phyloP scores from a whole-genome alignment of 2,797 vertebrate genomes.

The Menidia menidia region DNA sequence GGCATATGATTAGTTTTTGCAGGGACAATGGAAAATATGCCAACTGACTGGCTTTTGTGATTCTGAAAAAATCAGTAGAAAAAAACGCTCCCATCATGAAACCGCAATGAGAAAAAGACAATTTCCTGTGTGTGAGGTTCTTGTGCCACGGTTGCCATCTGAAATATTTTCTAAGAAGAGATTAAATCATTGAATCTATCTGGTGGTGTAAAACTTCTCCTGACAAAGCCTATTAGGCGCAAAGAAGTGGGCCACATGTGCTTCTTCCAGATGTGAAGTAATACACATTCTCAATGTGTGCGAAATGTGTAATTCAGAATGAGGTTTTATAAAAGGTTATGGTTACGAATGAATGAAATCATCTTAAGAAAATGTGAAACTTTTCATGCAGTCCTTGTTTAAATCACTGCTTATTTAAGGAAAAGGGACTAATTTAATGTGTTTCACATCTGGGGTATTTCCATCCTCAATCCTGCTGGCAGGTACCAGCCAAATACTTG shows the following conservation, averaged over 20 bases:
- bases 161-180: constrained; percentile 5
- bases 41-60: constrained; percentile 37
- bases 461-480: not conserved
- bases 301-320: constrained; percentile 19
- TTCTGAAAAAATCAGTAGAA: constrained; percentile 32
- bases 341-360: constrained; percentile 40
- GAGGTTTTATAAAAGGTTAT: constrained; percentile 42
- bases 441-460: not conserved
- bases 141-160: constrained; percentile 3
- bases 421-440: constrained; percentile 4
- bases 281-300: constrained; percentile 15
- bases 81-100: constrained; percentile 23
- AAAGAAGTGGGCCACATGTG: constrained; percentile 23
- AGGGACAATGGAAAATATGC: constrained; percentile 36
- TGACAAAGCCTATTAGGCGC: constrained; percentile 4
- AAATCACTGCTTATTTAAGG: not conserved
- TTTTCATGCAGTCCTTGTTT: constrained; percentile 1
- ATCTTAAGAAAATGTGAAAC: constrained; percentile 17
- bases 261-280: not conserved
- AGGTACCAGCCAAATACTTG: not conserved
- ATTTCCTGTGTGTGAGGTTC: constrained; percentile 23
- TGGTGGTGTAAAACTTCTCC: constrained; percentile 36
- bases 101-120: constrained; percentile 17
- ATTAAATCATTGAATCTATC: constrained; percentile 5
- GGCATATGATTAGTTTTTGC: constrained; percentile 31